These are phyloP conservation scores for Cephus pygmeus DNA, from an alignment of 2,888 invertebrate species.

Conservation along the genomic window DNA sequence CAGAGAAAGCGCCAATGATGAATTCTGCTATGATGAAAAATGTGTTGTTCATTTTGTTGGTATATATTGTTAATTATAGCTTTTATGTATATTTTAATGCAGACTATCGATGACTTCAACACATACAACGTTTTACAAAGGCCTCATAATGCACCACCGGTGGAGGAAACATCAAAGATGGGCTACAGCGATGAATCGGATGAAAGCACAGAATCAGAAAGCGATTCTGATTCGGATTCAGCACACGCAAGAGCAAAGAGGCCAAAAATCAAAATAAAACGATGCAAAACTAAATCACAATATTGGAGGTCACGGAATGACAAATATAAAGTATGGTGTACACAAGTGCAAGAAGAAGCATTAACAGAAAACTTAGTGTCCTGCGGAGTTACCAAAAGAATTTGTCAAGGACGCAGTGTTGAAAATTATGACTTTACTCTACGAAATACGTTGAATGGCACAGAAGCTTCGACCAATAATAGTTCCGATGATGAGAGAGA, in stretches of 20 bases:
- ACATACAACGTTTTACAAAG: constrained; percentile 58
- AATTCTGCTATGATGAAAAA: neutral
- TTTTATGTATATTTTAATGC: neutral
- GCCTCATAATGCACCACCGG: constrained; percentile 42
- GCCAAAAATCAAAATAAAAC: constrained; percentile 67
- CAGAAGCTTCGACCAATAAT: constrained; percentile 58
- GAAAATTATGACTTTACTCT: constrained; percentile 82
- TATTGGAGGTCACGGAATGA: constrained; percentile 68
- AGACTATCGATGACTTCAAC: constrained; percentile 56
- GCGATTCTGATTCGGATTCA: constrained; percentile 70
- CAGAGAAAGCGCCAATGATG: neutral
- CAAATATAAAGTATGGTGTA: constrained; percentile 84
- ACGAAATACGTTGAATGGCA: constrained; percentile 53
- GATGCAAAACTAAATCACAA: constrained; percentile 59
- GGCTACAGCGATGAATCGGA: constrained; percentile 72
- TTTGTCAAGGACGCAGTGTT: constrained; percentile 74
- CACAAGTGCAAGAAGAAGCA: constrained; percentile 79
- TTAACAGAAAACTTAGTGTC: constrained; percentile 82
- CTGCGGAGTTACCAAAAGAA: constrained; percentile 79
- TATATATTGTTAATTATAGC: neutral
- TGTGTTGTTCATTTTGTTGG: neutral
- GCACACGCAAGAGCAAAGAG: constrained; percentile 68
- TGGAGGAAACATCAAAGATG: constrained; percentile 63
- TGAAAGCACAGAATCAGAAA: constrained; percentile 69
- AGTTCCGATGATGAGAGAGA: constrained; percentile 70